Percentiles rank a stretch among this genome's conserved stretches.
Conservation (phyloP, 2,888 invertebrate species). For the Callosobruchus maculatus region DNA sequence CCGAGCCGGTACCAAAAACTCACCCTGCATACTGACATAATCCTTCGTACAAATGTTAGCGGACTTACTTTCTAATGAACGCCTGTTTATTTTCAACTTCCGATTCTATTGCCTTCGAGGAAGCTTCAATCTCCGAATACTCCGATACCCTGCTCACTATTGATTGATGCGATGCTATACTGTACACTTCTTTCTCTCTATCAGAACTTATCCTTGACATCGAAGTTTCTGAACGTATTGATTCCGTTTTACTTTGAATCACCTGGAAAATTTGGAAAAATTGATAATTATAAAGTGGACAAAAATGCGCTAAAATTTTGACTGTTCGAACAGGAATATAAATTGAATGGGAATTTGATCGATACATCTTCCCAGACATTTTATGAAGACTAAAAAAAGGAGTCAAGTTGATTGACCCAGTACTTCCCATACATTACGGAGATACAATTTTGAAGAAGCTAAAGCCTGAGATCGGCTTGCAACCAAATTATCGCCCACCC, state of each 20-base stretch:
- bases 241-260: slow-evolving; percentile 48
- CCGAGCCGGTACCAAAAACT: too few relatives aligned
- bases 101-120: slow-evolving; percentile 9
- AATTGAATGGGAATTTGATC: too few relatives aligned
- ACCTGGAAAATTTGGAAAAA: slow-evolving; percentile 34
- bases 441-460: too few relatives aligned
- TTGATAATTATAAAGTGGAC: too few relatives aligned
- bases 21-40: not conserved
- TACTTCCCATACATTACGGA: too few relatives aligned
- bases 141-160: slow-evolving; percentile 26
- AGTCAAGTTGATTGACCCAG: too few relatives aligned
- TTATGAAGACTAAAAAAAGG: too few relatives aligned
- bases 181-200: slow-evolving; percentile 35
- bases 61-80: slow-evolving; percentile 19
- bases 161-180: slow-evolving; percentile 33
- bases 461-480: too few relatives aligned
- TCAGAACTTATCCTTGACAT: slow-evolving; percentile 37
- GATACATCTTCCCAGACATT: too few relatives aligned
- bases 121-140: slow-evolving; percentile 16
- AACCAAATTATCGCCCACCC: too few relatives aligned
- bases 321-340: too few relatives aligned
- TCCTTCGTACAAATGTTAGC: not conserved
- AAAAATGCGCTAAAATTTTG: too few relatives aligned
- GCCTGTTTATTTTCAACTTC: slow-evolving; percentile 6
- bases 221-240: slow-evolving; percentile 40